Percentiles rank a stretch among this genome's conserved stretches.
Conservation (phyloP, 2,113 vertebrate genomes). For the Tragulus kanchil region DNA sequence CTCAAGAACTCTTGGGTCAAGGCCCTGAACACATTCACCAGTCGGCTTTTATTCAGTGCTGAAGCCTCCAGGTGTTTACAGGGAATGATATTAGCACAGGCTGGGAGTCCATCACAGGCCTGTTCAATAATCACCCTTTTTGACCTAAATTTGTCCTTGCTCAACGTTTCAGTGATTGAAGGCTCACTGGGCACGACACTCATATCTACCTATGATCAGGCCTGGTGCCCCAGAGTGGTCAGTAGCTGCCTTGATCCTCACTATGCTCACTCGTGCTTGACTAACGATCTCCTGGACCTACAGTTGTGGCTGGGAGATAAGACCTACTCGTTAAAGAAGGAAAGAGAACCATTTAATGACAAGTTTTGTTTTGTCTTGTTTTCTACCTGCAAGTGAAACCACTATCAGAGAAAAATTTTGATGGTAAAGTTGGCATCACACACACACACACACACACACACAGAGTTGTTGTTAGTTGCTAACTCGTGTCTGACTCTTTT, state of each 20-base stretch:
- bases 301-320: not conserved
- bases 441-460: not conserved
- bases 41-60: too few relatives aligned
- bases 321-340: not conserved
- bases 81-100: too few relatives aligned
- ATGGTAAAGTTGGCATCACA: not conserved
- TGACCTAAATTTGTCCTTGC: slow-evolving; percentile 28
- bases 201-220: not conserved
- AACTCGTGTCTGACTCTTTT: not conserved
- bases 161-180: not conserved
- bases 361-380: not conserved
- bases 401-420: not conserved
- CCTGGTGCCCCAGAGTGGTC: not conserved
- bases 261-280: not conserved
- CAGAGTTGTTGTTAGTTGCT: not conserved
- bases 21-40: too few relatives aligned
- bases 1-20: too few relatives aligned
- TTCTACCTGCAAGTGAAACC: slow-evolving; percentile 42
- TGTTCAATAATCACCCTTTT: too few relatives aligned
- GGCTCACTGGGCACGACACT: not conserved
- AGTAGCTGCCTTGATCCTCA: too few relatives aligned
- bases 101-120: too few relatives aligned
- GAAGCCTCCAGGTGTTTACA: too few relatives aligned
- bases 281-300: not conserved
- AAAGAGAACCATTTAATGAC: not conserved